Evolutionary conservation across 2,888 invertebrate species (phyloP).

Genomic region (Athalia cordata): DNA sequence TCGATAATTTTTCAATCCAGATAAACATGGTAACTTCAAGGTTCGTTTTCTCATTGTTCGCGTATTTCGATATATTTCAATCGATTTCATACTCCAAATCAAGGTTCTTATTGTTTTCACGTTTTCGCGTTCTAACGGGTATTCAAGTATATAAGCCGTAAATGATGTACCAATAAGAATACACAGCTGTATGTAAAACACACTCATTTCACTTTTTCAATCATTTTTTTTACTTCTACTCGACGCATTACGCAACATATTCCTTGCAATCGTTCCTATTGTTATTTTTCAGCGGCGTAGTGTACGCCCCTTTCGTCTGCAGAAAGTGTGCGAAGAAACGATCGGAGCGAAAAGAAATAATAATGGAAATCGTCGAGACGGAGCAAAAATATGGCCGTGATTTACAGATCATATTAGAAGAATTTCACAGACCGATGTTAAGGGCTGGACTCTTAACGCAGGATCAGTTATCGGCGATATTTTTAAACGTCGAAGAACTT

Average conservation of each 20-base stretch:
- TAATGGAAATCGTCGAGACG: constrained; percentile 96
- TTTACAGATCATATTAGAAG: constrained; percentile 92
- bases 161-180: too few relatives aligned
- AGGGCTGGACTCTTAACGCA: constrained; percentile 93
- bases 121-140: not conserved
- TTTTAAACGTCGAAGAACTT: constrained; percentile 94
- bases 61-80: not conserved
- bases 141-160: too few relatives aligned
- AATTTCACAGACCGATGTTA: constrained; percentile 94
- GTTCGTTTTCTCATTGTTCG: not conserved
- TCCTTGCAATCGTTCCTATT: not conserved
- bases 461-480: constrained; percentile 93
- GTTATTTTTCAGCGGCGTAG: constrained; percentile 75
- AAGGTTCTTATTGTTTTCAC: constrained; percentile 23
- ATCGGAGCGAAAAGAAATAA: constrained; percentile 93
- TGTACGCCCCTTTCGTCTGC: constrained; percentile 88
- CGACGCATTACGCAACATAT: not conserved
- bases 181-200: too few relatives aligned
- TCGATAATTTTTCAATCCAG: too few relatives aligned
- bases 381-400: constrained; percentile 97
- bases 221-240: not conserved
- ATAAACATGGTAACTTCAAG: not conserved
- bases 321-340: constrained; percentile 91
- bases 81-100: not conserved
- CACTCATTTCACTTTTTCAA: too few relatives aligned